A percentile compares a stretch with the other conserved stretches of the same genome.
These are phyloP conservation scores for Watersipora subatra DNA, from an alignment of 1,140 invertebrate species.

Conservation along the genomic window DNA sequence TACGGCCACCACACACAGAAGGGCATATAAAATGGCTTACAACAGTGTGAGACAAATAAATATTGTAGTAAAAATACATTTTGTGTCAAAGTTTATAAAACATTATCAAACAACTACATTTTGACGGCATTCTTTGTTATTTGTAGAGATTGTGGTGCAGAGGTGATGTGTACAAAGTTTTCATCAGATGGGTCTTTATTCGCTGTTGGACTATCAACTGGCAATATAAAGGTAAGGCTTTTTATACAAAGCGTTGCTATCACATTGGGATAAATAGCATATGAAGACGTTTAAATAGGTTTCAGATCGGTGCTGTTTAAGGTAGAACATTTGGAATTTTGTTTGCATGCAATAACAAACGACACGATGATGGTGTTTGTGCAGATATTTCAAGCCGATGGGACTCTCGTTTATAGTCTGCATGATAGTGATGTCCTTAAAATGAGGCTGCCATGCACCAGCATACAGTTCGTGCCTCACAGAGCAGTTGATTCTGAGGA, in stretches of 20 bases:
- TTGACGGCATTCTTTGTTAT: slow-evolving; percentile 7
- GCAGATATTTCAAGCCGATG: slow-evolving; percentile 6
- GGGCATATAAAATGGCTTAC: slow-evolving; percentile 1
- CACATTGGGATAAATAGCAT: no score
- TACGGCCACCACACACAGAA: background rate
- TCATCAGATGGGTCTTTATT: slow-evolving; percentile 18
- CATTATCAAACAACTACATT: background rate
- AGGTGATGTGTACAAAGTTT: slow-evolving; percentile 29
- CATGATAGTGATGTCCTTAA: slow-evolving; percentile 18
- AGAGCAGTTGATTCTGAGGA: slow-evolving; percentile 15
- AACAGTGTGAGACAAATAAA: background rate
- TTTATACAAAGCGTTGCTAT: no score
- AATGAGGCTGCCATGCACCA: slow-evolving; percentile 23
- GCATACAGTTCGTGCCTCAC: slow-evolving; percentile 19
- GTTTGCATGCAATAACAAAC: no score
- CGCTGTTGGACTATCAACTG: slow-evolving; percentile 25
- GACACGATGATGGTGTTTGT: no score
- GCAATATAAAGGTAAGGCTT: slow-evolving; percentile 22
- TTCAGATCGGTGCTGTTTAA: no score
- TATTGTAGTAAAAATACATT: background rate
- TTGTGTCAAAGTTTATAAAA: background rate
- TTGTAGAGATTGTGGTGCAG: slow-evolving; percentile 20
- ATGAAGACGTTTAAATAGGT: no score
- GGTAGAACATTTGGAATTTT: no score
- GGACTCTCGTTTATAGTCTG: slow-evolving; percentile 12